Base-by-base conservation (phyloP, 2,888 invertebrate genomes). In the Apodemia duryi region DNA sequence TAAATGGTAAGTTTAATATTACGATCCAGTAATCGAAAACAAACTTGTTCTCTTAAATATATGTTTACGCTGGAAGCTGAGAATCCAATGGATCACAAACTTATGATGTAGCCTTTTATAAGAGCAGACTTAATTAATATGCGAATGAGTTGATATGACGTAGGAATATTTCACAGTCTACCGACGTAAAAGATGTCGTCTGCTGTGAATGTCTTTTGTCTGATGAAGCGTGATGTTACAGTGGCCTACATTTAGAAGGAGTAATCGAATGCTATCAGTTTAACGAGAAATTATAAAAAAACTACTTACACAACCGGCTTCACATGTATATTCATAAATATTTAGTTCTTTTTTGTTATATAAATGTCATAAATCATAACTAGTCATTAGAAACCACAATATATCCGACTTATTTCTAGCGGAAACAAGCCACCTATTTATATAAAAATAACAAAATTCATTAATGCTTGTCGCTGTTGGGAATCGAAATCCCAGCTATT, bases 81-180 rank as follows among this genome's bases (percentile, higher is more conserved):
- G 32, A 32, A 6, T 57, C 6, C n/a, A 57, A 57, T 57, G 57
- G 11, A 6, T 7, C 11, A 13, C 13, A 35, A 4, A 60, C 0
- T n/a, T 2, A 35, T 32, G 32, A 35, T 10, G 32, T 35, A 35
- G 21, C 13, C 57, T 60, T 60, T 60, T 60, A 60, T 60, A 60
- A n/a, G 57, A 35, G 1, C 32, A 13, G 32, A 1, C 57, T 32
- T 60, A 32, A 60, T 60, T 60, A 60, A 32, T 60, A 60, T 60
- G 57, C 57, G 35, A 32, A 32, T 60, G 57, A 57, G 35, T 29
- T 51, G 21, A 51, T 51, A 51, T n/a, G 32, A 60, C 35, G 57
- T n/a, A 60, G 57, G 13, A 60, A 60, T 32, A 32, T 35, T 60
- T 35, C 6, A 35, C 35, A 60, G 32, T 60, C 57, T 32, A 60